Conservation (phyloP, 2,113 vertebrate genomes). For the Cololabis saira region DNA sequence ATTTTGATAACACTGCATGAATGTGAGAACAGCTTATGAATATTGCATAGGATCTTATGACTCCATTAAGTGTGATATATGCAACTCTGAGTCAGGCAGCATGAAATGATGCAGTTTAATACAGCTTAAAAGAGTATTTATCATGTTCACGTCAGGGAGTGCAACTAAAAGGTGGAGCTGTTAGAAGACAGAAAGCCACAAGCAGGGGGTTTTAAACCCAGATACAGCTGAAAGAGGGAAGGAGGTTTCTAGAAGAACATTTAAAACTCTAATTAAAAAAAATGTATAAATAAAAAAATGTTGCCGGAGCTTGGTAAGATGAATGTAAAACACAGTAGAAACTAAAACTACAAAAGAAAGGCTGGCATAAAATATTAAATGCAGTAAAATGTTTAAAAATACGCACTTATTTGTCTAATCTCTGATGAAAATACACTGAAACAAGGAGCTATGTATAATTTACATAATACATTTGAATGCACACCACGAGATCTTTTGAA, state of each 20-base stretch:
- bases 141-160: conserved; percentile 62
- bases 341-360: not conserved
- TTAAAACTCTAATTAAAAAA: not conserved
- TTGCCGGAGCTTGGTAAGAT: not conserved
- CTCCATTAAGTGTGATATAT: conserved; percentile 78
- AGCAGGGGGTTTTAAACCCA: conserved; percentile 10
- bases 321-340: no score
- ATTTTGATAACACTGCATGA: conserved; percentile 58
- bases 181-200: conserved; percentile 32
- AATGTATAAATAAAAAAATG: not conserved
- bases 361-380: not conserved
- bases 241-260: conserved; percentile 1
- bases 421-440: not conserved
- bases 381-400: not conserved
- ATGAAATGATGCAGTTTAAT: conserved; percentile 78
- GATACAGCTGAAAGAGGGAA: conserved; percentile 40
- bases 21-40: conserved; percentile 62
- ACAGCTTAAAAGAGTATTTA: conserved; percentile 74
- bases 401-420: not conserved
- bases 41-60: conserved; percentile 71
- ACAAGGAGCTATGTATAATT: conserved; percentile 3
- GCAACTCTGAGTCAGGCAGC: conserved; percentile 69
- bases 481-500: conserved; percentile 24
- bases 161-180: conserved; percentile 21
- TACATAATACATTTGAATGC: conserved; percentile 31